Evolutionary conservation across 64 coral and sea anemone genomes (phyloP).

Genomic region (Orbicella faveolata): DNA sequence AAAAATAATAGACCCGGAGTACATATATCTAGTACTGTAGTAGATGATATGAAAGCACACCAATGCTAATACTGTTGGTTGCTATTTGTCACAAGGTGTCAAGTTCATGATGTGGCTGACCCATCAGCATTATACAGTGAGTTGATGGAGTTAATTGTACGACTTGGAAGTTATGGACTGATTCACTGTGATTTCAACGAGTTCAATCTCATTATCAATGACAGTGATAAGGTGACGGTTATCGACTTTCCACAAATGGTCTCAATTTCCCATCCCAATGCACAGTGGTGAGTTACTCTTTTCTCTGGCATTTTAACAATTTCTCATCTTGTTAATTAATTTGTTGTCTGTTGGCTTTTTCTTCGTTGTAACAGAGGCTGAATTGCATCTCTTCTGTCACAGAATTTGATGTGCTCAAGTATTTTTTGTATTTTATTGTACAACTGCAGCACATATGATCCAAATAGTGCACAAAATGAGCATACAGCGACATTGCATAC

Average conservation of each 20-base stretch:
- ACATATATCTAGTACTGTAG: too few species aligned
- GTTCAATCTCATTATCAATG: constrained; percentile 91
- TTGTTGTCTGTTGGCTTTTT: too few species aligned
- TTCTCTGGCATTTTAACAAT: too few species aligned
- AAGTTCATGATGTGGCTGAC: constrained; percentile 79
- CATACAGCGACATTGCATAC: too few species aligned
- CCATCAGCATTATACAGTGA: constrained; percentile 78
- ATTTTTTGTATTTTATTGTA: too few species aligned
- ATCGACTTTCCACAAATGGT: constrained; percentile 99
- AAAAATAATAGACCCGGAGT: too few species aligned
- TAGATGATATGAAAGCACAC: not conserved
- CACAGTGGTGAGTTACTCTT: constrained; percentile 66
- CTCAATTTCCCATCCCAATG: constrained; percentile 96
- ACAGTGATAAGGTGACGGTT: constrained; percentile 86
- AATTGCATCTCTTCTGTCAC: too few species aligned
- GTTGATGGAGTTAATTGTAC: constrained; percentile 90
- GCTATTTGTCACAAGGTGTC: constrained; percentile 60
- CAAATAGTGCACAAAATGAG: too few species aligned
- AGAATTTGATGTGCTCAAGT: too few species aligned
- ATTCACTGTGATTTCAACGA: constrained; percentile 99
- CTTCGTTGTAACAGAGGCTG: not conserved
- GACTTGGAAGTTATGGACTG: constrained; percentile 80
- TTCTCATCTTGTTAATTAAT: too few species aligned
- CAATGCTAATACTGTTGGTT: not conserved
- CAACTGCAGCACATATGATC: too few species aligned